Base-by-base conservation (phyloP, 2,888 invertebrate genomes). In the Nemapogon koenigi region DNA sequence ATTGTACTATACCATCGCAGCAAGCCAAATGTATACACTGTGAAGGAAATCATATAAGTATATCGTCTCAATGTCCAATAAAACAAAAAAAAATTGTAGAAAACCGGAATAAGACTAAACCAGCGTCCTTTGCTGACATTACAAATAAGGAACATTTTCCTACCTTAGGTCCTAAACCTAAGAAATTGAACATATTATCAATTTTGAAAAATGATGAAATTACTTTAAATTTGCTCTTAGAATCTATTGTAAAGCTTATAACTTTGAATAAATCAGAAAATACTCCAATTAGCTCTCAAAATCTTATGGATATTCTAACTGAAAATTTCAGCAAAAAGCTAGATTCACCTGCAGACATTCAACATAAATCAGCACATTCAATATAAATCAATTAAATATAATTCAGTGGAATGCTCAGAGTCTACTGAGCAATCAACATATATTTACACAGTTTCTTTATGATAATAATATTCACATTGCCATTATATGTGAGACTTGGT, bases 351-450 rank as follows among this genome's bases (percentile, higher is more conserved):
- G n/a, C n/a, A n/a, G n/a, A n/a, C n/a, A n/a, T n/a, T n/a, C n/a
- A n/a, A n/a, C n/a, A n/a, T n/a, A n/a, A n/a, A n/a, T n/a, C n/a
- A n/a, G 11, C 28, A 28, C 28, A 28, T 28, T 28, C 28, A 28
- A 28, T 13, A n/a, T 7, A 7, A 28, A n/a, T 13, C 7, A 13
- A 7, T n/a, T 31, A 7, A 31, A 15, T 4, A 31, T 31, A 16
- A 16, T 31, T 6, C 31, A 31, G n/a, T 31, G 31, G 15, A 31
- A 31, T 31, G 31, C 31, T 31, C 31, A 31, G 11, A 28, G 31
- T 15, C 16, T 31, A 15, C 16, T 31, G 4, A 4, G 16, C n/a
- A 31, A 16, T 16, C 15, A 15, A 16, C 13, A 31, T 31, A 31
- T 31, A 6, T 31, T 31, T 16, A 31, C 31, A n/a, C 31, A 31